Evolutionary conservation across 2,797 vertebrate species (phyloP), one percentile per base, ranked within the genome.

Genomic region (Squalus acanthias): DNA sequence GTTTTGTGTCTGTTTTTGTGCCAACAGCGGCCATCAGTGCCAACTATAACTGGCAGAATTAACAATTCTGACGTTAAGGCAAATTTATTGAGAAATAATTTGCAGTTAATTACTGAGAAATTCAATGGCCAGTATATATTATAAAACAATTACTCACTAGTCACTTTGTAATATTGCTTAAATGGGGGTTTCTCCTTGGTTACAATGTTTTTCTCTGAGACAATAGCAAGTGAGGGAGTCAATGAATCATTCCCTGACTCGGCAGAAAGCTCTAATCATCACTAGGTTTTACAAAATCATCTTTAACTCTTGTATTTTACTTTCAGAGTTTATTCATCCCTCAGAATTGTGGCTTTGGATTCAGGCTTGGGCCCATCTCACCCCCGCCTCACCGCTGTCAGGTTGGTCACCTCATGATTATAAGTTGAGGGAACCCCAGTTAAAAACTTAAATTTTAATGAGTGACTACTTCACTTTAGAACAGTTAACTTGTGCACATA

Each of bases 31-130:
- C 12, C 46, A 69, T 46, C 91, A 8, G 69, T 95, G 94, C 94
- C 94, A 95, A n/a, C 70, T 95, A 46, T 33, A 57, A 74, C 46
- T 95, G 94, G 50, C 94, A 95, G 94, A 53, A 74, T 74, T 60
- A 95, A 95, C 46, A 76, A 95, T 74, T 57, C 9, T 76, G 94
- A 95, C 53, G 13, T 76, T 60, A 29, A 33, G 70, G 50, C 70
- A 95, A 53, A 95, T 95, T 95, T 95, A 95, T 95, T 33, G 94
- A 26, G 24, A 95, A 95, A 95, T 95, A 95, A 95, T 95, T 95
- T 72, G 69, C 69, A 95, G 67, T 95, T 72, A 72, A 95, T 95
- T 76, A 95, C 94, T 76, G 46, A 57, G 94, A 57, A 95, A 74
- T 95, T 76, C 94, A 57, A 95, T 95, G 13, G 94, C 50, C 94